Percentiles rank a stretch among this genome's conserved stretches.
phyloP scores from a whole-genome alignment of 1,140 invertebrate species.

The Diprion similis region DNA sequence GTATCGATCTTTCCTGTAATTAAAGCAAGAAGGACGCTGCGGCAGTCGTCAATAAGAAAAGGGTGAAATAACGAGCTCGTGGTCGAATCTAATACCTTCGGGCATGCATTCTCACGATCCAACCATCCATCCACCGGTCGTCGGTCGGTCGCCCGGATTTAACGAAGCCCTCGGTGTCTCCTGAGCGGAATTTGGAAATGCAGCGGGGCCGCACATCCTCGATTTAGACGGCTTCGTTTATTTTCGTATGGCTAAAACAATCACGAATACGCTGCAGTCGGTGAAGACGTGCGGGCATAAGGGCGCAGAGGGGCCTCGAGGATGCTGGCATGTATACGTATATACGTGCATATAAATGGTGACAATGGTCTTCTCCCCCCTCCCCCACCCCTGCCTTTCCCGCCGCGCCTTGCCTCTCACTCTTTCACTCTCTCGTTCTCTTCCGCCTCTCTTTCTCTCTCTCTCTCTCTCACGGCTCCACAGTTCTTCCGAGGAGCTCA shows the following conservation, averaged over 20 bases:
- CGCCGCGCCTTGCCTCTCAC: too few relatives aligned
- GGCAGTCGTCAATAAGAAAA: too few relatives aligned
- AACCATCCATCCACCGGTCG: too few relatives aligned
- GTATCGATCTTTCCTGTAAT: too few relatives aligned
- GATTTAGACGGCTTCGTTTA: slow-evolving; percentile 7
- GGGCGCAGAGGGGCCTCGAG: neutral
- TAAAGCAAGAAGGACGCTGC: too few relatives aligned
- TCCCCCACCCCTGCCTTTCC: neutral
- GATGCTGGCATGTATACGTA: neutral
- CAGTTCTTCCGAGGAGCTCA: neutral
- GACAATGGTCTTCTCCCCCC: neutral
- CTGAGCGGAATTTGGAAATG: slow-evolving; percentile 3
- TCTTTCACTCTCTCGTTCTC: too few relatives aligned
- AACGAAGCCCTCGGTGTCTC: neutral
- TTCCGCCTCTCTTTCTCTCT: neutral
- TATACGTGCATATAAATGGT: neutral
- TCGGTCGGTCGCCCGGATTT: slow-evolving; percentile 1
- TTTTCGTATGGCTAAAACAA: slow-evolving; percentile 5
- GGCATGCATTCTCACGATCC: neutral
- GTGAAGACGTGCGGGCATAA: neutral
- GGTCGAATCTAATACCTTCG: too few relatives aligned
- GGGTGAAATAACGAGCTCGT: too few relatives aligned
- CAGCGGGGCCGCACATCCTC: neutral
- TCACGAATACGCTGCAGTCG: neutral
- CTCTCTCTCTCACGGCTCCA: neutral